These are phyloP conservation scores for Pterophyllum scalare DNA, from an alignment of 2,113 vertebrate genomes.

Conservation along the genomic window DNA sequence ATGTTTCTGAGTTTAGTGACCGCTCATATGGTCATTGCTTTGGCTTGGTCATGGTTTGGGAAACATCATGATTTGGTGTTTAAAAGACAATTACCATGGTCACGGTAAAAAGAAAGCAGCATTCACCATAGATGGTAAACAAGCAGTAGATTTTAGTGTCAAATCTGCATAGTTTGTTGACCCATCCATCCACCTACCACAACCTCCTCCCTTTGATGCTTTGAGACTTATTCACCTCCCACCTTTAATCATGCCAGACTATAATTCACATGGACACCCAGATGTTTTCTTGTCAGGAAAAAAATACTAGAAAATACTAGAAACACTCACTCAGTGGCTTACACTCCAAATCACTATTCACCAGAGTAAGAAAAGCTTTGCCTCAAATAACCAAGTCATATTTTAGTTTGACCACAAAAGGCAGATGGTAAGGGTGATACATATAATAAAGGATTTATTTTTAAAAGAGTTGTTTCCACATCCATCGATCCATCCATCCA, in stretches of 20 bases:
- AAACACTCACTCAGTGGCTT: background rate
- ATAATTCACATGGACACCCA: background rate
- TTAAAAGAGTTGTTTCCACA: no score
- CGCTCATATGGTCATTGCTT: background rate
- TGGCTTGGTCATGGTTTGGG: background rate
- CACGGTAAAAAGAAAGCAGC: background rate
- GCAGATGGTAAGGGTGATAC: background rate
- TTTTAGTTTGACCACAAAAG: background rate
- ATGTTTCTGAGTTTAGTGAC: background rate
- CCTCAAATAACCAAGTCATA: background rate
- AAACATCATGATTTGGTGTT: background rate
- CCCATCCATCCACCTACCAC: background rate
- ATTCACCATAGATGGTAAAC: no score
- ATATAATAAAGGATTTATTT: background rate
- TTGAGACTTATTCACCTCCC: background rate
- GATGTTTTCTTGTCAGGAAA: background rate
- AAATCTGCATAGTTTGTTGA: no score
- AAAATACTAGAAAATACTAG: background rate
- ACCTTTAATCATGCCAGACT: background rate
- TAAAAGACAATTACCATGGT: background rate
- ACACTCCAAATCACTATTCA: background rate
- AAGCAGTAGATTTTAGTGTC: no score
- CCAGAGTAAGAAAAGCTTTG: background rate
- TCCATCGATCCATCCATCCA: no score
- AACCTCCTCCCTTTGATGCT: background rate